A percentile compares a stretch with the other conserved stretches of the same genome.
Evolutionary conservation across 2,113 vertebrate genomes (phyloP).

Genomic region (Myocastor coypus): DNA sequence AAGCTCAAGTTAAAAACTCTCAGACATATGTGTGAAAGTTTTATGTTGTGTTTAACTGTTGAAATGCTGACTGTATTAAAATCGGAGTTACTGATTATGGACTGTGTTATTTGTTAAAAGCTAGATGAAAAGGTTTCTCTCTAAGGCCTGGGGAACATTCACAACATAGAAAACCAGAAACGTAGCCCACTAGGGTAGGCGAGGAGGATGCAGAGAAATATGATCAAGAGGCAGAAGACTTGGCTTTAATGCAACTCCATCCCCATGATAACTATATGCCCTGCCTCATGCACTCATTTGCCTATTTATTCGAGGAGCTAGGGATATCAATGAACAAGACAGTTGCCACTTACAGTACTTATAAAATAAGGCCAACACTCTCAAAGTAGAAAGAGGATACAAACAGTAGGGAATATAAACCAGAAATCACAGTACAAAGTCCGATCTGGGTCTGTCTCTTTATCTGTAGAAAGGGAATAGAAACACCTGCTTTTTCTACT

Average conservation of each 20-base stretch:
- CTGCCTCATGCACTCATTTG: background rate
- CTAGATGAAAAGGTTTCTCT: background rate
- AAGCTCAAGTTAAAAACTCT: conserved; percentile 24
- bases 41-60: background rate
- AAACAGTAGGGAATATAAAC: background rate
- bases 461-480: background rate
- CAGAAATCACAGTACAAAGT: background rate
- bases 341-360: background rate
- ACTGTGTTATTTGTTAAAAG: conserved; percentile 21
- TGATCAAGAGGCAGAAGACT: background rate
- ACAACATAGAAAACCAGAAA: conserved; percentile 27
- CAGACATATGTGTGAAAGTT: background rate
- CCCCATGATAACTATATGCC: background rate
- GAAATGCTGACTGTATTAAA: background rate
- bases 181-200: background rate
- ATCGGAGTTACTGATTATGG: background rate
- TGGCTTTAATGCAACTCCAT: background rate
- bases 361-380: background rate
- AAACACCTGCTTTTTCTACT: conserved; percentile 1
- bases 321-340: background rate
- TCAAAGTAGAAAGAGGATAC: background rate
- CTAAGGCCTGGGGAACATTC: background rate
- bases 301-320: background rate
- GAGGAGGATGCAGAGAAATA: background rate
- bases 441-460: background rate